Evolutionary conservation across 2,888 invertebrate genomes (phyloP), one percentile per base, ranked within the genome.

Genomic region (Dexiosoma caninum): DNA sequence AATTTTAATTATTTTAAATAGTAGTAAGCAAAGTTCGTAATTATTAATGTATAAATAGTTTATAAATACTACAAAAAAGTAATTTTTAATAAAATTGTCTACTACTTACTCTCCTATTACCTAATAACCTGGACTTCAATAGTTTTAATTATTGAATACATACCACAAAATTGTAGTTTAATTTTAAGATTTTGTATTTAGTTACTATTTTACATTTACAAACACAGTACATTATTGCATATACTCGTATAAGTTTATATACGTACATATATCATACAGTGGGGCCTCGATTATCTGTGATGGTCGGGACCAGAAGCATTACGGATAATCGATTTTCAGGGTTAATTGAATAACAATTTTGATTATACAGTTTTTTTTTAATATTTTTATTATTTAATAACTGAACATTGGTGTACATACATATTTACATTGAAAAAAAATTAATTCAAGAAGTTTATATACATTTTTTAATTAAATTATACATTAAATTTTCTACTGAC

Each of bases 151-250:
- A 59, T 59, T 30, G 57, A 55, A 64, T 44, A 60, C 27, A 64
- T 44, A 60, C 27, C 16, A 49, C 64, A 70, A 70, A 70, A 42
- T 49, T 21, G 55, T 77, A 70, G 62, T 77, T 64, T 64, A 70
- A 70, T 42, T 62, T 53, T 69, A 55, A 46, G 53, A 35, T 30
- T 64, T 64, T 62, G 40, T 14, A 27, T 69, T 69, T 51, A 69
- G 53, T 69, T 76, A 53, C 19, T 69, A 46, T 55, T n/a, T 42
- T 55, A 55, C 7, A 60, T 60, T 19, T 8, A 59, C 16, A 35
- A 44, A 23, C 35, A 51, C 62, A 21, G 14, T 60, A 71, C 12
- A 53, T 21, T 21, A 60, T 53, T 53, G 19, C 40, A 30, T 59
- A 75, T 21, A n/a, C n/a, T n/a, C n/a, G n/a, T n/a, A 40, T 57